phyloP scores from a whole-genome alignment of 2,113 vertebrate genomes.

The Cranoglanis bouderius region DNA sequence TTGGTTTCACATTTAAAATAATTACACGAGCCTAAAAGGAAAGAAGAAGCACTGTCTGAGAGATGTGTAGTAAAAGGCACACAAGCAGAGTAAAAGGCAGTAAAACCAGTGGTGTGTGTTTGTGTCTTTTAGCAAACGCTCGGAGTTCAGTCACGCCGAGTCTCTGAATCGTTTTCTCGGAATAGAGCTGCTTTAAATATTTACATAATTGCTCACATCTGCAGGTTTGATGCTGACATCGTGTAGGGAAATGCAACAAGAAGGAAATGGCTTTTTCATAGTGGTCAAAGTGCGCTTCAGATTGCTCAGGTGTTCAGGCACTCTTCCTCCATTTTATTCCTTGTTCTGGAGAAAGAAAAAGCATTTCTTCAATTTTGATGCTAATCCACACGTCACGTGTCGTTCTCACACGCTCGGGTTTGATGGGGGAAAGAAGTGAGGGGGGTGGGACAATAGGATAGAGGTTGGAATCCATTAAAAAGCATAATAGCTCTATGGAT shows the following conservation, averaged over 20 bases:
- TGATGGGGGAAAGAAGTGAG: neutral
- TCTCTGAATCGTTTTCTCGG: neutral
- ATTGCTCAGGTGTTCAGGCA: neutral
- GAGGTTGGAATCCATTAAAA: constrained; percentile 5
- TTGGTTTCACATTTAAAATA: neutral
- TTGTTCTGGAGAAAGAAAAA: neutral
- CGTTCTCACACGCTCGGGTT: neutral
- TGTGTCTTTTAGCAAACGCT: neutral
- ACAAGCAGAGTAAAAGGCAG: neutral
- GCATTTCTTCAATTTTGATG: neutral
- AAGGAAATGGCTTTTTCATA: neutral
- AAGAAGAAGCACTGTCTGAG: neutral
- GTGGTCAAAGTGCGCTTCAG: neutral
- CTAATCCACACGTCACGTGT: neutral
- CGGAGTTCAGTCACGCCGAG: neutral
- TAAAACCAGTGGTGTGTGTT: neutral
- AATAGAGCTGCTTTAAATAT: neutral
- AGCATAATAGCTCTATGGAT: neutral
- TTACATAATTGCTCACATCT: constrained; percentile 4
- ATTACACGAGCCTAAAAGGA: neutral
- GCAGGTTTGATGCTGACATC: neutral
- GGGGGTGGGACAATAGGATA: neutral
- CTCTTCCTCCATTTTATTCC: neutral
- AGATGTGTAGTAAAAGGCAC: neutral
- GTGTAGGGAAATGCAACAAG: neutral